Conservation (phyloP, 2,113 vertebrate species). For the Nicator chloris region DNA sequence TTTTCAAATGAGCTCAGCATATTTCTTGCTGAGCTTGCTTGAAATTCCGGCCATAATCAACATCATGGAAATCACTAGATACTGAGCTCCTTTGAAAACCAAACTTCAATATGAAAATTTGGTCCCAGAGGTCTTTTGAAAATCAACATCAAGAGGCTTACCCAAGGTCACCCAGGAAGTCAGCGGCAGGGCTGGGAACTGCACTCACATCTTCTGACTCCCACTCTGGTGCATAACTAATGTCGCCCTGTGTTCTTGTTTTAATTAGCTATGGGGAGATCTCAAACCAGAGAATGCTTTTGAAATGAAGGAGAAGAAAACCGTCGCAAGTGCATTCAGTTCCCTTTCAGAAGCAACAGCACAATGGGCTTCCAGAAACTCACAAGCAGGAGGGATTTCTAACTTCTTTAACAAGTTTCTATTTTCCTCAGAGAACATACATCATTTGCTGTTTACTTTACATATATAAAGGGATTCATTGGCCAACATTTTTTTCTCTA, state of each 20-base stretch:
- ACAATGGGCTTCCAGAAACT: not conserved
- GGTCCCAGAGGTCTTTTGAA: slow-evolving; percentile 58
- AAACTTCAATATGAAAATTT: slow-evolving; percentile 54
- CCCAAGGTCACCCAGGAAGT: slow-evolving; percentile 64
- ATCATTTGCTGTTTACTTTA: not conserved
- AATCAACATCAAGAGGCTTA: slow-evolving; percentile 58
- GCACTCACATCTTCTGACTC: slow-evolving; percentile 34
- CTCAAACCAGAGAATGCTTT: slow-evolving; percentile 24
- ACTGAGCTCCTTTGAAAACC: slow-evolving; percentile 59
- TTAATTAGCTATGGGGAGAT: slow-evolving; percentile 45
- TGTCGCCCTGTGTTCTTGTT: not conserved
- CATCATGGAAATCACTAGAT: slow-evolving; percentile 57
- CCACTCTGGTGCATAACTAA: slow-evolving; percentile 58
- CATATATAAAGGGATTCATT: not conserved
- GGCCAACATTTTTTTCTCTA: not conserved
- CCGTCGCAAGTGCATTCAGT: not conserved
- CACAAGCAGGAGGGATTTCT: not conserved
- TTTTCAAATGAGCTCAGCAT: slow-evolving; percentile 42
- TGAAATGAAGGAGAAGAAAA: slow-evolving; percentile 23
- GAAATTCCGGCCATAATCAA: slow-evolving; percentile 41
- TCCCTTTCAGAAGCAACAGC: not conserved
- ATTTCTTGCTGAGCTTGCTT: slow-evolving; percentile 30
- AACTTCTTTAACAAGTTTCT: not conserved
- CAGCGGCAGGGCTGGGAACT: slow-evolving; percentile 40
- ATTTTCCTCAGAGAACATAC: not conserved